Conservation (phyloP, 2,797 vertebrate genomes). For the Vespertilio murinus region DNA sequence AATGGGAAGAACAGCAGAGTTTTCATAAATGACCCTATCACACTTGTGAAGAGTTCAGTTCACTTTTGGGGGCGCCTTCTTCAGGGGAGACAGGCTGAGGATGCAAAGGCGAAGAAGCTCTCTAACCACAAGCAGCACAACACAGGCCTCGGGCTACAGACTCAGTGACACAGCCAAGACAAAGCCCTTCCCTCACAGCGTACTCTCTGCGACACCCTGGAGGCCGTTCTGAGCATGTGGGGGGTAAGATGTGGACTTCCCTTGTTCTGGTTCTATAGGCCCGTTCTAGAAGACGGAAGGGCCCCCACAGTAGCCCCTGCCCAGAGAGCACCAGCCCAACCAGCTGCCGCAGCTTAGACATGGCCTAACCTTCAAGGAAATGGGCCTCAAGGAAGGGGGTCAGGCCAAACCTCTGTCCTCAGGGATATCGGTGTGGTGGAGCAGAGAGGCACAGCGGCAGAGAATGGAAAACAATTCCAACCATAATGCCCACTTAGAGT, state of each 20-base stretch:
- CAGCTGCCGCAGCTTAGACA: neutral
- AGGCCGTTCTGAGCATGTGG: too few relatives aligned
- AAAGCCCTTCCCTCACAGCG: accelerated
- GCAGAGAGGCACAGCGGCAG: neutral
- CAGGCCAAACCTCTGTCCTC: neutral
- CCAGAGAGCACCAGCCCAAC: neutral
- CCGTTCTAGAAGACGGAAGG: neutral
- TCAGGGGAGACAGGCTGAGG: neutral
- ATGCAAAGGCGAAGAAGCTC: neutral
- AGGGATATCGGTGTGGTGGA: too few relatives aligned
- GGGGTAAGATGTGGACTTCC: accelerated
- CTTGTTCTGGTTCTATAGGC: neutral
- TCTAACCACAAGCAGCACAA: neutral
- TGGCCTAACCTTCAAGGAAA: neutral
- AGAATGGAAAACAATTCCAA: neutral
- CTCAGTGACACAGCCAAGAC: accelerated
- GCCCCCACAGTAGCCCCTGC: neutral
- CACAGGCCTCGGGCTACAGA: neutral
- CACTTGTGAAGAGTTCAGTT: neutral
- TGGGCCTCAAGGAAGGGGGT: neutral
- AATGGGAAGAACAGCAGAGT: neutral
- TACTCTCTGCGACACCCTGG: accelerated
- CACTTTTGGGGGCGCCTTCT: neutral
- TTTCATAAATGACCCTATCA: neutral
- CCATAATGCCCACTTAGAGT: neutral